phyloP scores from a whole-genome alignment of 2,888 invertebrate genomes.

The Tenthredo mesomela region DNA sequence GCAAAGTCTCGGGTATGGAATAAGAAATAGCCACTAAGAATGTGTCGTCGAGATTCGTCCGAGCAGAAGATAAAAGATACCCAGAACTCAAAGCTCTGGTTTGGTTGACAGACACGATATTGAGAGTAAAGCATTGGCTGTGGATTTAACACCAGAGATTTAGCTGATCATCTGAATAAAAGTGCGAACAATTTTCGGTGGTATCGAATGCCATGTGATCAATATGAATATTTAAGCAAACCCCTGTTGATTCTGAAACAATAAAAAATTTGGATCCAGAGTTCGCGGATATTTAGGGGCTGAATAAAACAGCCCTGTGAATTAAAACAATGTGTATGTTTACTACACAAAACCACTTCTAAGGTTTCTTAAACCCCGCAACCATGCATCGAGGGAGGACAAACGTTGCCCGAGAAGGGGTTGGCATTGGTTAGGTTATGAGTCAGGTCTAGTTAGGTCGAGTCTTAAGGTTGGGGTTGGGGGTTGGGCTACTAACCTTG shows the following conservation, averaged over 20 bases:
- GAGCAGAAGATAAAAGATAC: not conserved
- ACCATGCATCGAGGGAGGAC: conserved; percentile 65
- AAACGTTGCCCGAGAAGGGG: conserved; percentile 60
- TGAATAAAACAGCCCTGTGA: conserved; percentile 58
- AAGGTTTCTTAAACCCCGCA: conserved; percentile 70
- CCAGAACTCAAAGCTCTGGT: not conserved
- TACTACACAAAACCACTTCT: conserved; percentile 64
- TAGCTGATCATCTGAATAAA: not conserved
- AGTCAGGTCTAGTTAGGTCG: conserved; percentile 21
- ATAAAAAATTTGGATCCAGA: not conserved
- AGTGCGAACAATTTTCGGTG: not conserved
- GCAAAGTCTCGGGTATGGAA: not conserved
- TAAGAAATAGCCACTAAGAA: not conserved
- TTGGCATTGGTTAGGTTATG: conserved; percentile 34
- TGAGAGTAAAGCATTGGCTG: not conserved
- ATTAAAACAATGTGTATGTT: conserved; percentile 61
- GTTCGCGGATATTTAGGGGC: not conserved
- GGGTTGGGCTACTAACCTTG: conserved; percentile 63
- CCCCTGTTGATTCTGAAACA: not conserved
- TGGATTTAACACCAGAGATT: not conserved
- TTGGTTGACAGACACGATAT: not conserved
- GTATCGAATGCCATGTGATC: not conserved
- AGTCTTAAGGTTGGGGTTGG: conserved; percentile 53
- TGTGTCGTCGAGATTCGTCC: not conserved
- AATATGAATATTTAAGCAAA: not conserved